Percentiles rank a stretch among this genome's conserved stretches.
Conservation (phyloP, 2,113 vertebrate genomes). For the Macquaria ambigua region DNA sequence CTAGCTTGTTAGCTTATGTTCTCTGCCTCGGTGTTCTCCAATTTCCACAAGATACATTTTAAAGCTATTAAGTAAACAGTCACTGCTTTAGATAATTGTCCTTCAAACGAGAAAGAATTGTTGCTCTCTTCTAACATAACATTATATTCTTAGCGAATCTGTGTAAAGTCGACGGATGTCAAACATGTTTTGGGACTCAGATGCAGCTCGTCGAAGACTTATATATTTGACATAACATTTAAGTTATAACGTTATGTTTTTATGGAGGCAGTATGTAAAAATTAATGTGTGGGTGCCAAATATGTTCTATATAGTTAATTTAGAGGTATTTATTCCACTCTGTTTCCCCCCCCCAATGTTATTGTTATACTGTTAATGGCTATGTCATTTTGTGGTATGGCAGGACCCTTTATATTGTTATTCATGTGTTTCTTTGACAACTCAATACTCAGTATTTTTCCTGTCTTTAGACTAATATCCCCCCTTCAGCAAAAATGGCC, state of each 20-base stretch:
- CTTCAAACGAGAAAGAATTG: neutral
- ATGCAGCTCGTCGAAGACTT: neutral
- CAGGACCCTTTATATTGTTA: neutral
- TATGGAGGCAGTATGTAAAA: no score
- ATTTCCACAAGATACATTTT: neutral
- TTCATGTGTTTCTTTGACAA: neutral
- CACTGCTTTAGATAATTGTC: neutral
- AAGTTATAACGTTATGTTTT: neutral
- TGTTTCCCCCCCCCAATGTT: neutral
- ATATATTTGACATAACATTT: neutral
- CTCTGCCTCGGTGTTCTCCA: neutral
- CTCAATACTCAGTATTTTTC: neutral
- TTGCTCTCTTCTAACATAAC: neutral
- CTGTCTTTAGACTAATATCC: neutral
- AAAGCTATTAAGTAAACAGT: neutral
- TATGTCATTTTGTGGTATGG: no score
- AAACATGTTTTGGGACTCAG: neutral
- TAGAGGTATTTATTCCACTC: neutral
- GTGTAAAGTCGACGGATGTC: neutral
- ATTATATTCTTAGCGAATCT: neutral
- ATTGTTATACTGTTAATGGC: no score
- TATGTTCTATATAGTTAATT: neutral
- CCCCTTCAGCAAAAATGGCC: neutral
- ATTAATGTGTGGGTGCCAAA: neutral
- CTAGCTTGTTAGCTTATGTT: slow-evolving; percentile 45